Conservation (phyloP, 1,140 invertebrate species). For the Chironomus tepperi region DNA sequence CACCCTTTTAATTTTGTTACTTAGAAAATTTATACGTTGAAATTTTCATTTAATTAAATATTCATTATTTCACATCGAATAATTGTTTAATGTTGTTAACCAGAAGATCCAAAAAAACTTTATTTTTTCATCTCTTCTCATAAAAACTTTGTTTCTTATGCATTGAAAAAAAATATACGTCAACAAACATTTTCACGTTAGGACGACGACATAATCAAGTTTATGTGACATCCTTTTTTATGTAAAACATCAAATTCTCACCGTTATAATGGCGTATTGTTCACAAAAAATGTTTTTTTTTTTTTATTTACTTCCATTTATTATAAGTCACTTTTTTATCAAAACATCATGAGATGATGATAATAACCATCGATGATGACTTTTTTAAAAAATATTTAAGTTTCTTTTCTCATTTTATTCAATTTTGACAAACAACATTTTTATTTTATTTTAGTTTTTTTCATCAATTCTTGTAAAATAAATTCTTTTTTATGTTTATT, state of each 20-base stretch:
- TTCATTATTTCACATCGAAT: neutral
- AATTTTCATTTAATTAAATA: slow-evolving; percentile 3
- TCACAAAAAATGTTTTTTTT: slow-evolving; percentile 2
- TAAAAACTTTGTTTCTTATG: neutral
- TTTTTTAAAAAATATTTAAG: too few relatives aligned
- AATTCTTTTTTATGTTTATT: too few relatives aligned
- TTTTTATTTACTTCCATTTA: neutral
- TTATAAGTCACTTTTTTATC: slow-evolving; percentile 9
- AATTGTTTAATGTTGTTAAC: neutral
- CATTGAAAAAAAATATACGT: neutral
- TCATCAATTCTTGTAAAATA: too few relatives aligned
- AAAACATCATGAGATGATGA: neutral
- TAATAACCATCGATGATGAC: neutral
- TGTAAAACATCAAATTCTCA: slow-evolving; percentile 17
- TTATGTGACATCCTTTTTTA: neutral
- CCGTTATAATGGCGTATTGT: slow-evolving; percentile 17
- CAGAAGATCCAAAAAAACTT: neutral
- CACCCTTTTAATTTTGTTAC: too few relatives aligned
- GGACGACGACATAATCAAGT: too few relatives aligned
- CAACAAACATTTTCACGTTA: neutral
- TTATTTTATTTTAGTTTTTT: too few relatives aligned
- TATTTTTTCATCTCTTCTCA: neutral
- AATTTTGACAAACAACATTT: too few relatives aligned
- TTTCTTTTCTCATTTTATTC: too few relatives aligned
- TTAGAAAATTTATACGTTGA: neutral